Conservation (phyloP, 1,140 invertebrate genomes). For the Patella vulgata region DNA sequence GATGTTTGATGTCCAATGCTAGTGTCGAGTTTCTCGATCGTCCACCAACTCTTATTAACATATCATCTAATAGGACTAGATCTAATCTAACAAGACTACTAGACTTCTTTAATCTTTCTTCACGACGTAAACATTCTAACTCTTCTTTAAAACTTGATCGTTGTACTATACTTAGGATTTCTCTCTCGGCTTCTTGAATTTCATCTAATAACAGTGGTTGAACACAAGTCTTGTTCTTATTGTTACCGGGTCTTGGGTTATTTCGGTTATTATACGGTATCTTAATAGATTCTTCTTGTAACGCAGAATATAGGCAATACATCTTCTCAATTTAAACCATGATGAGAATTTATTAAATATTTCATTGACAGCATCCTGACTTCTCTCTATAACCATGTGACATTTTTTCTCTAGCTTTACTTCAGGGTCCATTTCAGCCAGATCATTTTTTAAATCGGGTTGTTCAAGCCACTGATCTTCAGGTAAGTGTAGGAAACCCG, state of each 20-base stretch:
- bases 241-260: neutral
- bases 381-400: too few species aligned
- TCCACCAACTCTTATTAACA: constrained; percentile 26
- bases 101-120: constrained; percentile 5
- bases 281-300: constrained; percentile 3
- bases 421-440: neutral
- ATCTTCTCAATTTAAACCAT: constrained; percentile 12
- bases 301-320: too few species aligned
- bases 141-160: constrained; percentile 6
- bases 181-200: constrained; percentile 6
- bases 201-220: neutral
- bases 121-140: constrained; percentile 3
- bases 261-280: neutral
- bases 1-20: constrained; percentile 18
- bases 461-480: constrained; percentile 3
- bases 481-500: constrained; percentile 15
- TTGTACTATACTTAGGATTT: constrained; percentile 12
- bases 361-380: neutral
- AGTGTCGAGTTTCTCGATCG: constrained; percentile 10
- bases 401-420: too few species aligned
- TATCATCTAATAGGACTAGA: constrained; percentile 16
- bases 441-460: neutral
- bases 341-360: constrained; percentile 14
- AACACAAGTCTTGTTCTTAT: neutral
- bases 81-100: constrained; percentile 21